A percentile compares a stretch with the other conserved stretches of the same genome.
Conservation (phyloP, 2,888 invertebrate genomes). For the Metellina segmentata region DNA sequence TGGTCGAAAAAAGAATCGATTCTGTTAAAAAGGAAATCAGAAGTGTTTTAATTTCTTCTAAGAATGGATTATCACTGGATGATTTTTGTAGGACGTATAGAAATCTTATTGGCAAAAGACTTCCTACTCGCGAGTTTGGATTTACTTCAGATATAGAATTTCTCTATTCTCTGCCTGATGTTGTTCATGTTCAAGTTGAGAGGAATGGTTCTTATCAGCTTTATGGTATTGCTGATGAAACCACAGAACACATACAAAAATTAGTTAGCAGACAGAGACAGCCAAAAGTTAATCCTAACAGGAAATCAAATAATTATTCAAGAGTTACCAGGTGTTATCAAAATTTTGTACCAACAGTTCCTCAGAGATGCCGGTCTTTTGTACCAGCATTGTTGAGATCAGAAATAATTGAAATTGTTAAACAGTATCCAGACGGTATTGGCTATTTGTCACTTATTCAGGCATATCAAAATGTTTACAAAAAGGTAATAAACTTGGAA, state of each 20-base stretch:
- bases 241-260: conserved; percentile 64
- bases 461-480: conserved; percentile 36
- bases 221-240: conserved; percentile 49
- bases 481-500: neutral
- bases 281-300: neutral
- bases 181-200: conserved; percentile 29
- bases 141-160: conserved; percentile 33
- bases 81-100: conserved; percentile 45
- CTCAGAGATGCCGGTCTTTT: conserved; percentile 17
- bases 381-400: conserved; percentile 36
- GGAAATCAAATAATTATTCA: neutral
- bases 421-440: conserved; percentile 35
- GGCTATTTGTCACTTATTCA: conserved; percentile 1
- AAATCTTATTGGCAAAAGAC: conserved; percentile 30
- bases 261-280: conserved; percentile 56
- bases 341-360: too few relatives aligned
- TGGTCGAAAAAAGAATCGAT: conserved; percentile 23
- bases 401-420: conserved; percentile 37
- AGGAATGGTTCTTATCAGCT: conserved; percentile 23
- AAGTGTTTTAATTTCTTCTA: conserved; percentile 56
- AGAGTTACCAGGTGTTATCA: neutral
- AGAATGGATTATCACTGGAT: conserved; percentile 15
- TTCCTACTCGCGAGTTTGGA: conserved; percentile 47
- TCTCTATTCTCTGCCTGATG: conserved; percentile 53
- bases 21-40: conserved; percentile 51